Evolutionary conservation across 1,140 invertebrate species (phyloP).

Genomic region (Sycophaga agraensis): DNA sequence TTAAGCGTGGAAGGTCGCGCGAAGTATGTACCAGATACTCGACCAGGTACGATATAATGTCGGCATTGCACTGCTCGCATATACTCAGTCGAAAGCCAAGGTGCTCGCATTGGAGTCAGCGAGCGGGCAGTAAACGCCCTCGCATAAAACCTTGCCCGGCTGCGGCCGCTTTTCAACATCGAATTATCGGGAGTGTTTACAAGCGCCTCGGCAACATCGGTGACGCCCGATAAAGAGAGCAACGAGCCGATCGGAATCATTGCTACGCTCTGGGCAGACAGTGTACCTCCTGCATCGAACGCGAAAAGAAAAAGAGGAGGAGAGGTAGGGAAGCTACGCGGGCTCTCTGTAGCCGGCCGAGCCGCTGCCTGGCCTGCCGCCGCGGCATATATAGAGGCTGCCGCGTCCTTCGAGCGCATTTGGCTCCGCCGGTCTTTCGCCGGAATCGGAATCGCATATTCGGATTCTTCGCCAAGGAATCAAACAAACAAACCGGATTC

Average conservation of each 20-base stretch:
- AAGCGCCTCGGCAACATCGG: no score
- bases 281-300: background rate
- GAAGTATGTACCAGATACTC: no score
- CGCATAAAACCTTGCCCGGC: background rate
- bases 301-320: background rate
- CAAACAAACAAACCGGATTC: conserved; percentile 8
- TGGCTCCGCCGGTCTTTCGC: conserved; percentile 1
- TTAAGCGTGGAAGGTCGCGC: no score
- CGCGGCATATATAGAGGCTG: conserved; percentile 7
- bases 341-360: background rate
- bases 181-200: background rate
- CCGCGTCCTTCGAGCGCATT: background rate
- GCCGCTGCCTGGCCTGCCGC: background rate
- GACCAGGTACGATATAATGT: no score
- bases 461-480: no score
- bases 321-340: background rate
- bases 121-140: background rate
- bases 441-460: no score
- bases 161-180: background rate
- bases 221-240: background rate
- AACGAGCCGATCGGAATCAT: background rate
- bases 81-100: no score
- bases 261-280: background rate
- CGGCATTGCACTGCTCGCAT: no score
- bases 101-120: no score